Percentiles rank a stretch among this genome's conserved stretches.
Conservation (phyloP, 1,140 invertebrate species). For the Magallana gigas region DNA sequence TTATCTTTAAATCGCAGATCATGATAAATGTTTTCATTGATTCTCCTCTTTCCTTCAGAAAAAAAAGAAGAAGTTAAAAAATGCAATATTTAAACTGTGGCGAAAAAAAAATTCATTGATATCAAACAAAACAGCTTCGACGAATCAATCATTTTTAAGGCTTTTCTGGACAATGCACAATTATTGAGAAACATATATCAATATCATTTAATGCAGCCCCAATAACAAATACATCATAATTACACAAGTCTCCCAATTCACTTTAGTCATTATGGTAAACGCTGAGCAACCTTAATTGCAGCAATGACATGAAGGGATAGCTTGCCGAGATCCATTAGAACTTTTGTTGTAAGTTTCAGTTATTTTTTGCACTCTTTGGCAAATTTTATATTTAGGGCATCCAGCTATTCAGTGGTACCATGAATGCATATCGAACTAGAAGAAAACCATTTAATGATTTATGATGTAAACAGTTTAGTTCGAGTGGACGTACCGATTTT, state of each 20-base stretch:
- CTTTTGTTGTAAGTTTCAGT: conserved; percentile 19
- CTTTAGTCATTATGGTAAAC: conserved; percentile 29
- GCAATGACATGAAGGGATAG: conserved; percentile 22
- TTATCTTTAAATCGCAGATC: conserved; percentile 16
- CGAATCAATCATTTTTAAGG: conserved; percentile 24
- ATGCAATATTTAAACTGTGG: conserved; percentile 36
- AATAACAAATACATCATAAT: conserved; percentile 35
- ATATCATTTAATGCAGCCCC: conserved; percentile 17
- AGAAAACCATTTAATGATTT: not conserved
- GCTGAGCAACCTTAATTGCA: not conserved
- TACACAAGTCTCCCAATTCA: not conserved
- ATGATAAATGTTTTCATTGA: not conserved
- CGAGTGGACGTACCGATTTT: no score
- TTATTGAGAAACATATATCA: conserved; percentile 20
- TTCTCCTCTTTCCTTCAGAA: conserved; percentile 11
- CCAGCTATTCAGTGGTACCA: not conserved
- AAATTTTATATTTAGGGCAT: conserved; percentile 15
- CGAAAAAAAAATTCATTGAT: conserved; percentile 4
- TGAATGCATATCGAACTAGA: not conserved
- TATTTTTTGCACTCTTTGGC: not conserved
- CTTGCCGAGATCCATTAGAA: conserved; percentile 17
- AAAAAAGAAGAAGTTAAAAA: not conserved
- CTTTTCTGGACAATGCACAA: not conserved
- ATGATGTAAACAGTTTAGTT: not conserved
- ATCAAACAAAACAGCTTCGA: not conserved